Evolutionary conservation across 2,113 vertebrate genomes (phyloP).

Genomic region (Albula glossodonta): DNA sequence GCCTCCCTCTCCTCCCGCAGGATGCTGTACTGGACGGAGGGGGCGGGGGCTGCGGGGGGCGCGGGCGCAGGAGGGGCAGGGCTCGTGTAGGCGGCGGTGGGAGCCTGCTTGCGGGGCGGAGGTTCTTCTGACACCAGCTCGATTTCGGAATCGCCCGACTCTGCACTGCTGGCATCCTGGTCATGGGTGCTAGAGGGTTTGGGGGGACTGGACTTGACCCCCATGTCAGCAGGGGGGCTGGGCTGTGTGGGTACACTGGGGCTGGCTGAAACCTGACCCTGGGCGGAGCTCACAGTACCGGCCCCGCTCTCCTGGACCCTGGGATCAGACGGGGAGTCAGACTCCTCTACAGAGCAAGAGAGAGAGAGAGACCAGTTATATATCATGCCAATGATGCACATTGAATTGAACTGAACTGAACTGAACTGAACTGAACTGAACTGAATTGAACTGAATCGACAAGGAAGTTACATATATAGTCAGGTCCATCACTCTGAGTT

Average conservation of each 20-base stretch:
- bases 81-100: slow-evolving; percentile 76
- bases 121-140: slow-evolving; percentile 92
- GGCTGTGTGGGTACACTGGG: slow-evolving; percentile 39
- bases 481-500: background rate
- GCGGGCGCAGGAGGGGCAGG: slow-evolving; percentile 72
- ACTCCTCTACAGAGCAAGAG: slow-evolving; percentile 67
- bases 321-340: slow-evolving; percentile 58
- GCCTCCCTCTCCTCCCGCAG: slow-evolving; percentile 93
- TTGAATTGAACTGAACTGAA: background rate
- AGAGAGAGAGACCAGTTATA: slow-evolving; percentile 42
- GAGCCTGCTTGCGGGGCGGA: slow-evolving; percentile 65
- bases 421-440: too few species aligned
- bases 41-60: slow-evolving; percentile 65
- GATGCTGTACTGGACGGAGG: slow-evolving; percentile 88
- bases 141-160: slow-evolving; percentile 93
- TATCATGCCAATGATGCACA: background rate
- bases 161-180: slow-evolving; percentile 82
- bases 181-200: slow-evolving; percentile 59
- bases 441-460: background rate
- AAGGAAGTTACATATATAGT: background rate
- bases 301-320: slow-evolving; percentile 54
- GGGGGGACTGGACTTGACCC: background rate
- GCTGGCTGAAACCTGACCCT: slow-evolving; percentile 25
- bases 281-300: slow-evolving; percentile 45
- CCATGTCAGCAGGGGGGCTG: slow-evolving; percentile 19